phyloP scores from a whole-genome alignment of 2,113 vertebrate species.

The Romanogobio albipinnatus region DNA sequence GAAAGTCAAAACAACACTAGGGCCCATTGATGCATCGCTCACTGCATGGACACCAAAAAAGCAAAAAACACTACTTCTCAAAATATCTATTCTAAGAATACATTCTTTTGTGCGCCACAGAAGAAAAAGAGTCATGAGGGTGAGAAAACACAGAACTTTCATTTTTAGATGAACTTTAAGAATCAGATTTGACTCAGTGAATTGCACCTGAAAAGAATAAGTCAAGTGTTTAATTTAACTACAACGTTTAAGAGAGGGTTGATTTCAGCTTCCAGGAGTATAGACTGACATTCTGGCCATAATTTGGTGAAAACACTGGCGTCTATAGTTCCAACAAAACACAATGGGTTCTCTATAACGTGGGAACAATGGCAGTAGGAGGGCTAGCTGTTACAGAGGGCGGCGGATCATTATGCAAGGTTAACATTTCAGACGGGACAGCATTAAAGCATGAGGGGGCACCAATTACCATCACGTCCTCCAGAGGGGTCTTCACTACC shows the following conservation, averaged over 20 bases:
- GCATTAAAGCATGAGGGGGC: conserved; percentile 33
- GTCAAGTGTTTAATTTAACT: neutral
- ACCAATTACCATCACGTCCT: conserved; percentile 11
- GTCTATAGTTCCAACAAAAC: neutral
- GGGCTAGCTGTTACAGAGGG: conserved; percentile 16
- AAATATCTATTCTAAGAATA: neutral
- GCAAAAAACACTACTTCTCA: neutral
- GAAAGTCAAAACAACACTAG: neutral
- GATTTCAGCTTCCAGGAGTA: conserved; percentile 16
- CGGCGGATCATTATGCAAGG: conserved; percentile 38
- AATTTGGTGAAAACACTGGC: neutral
- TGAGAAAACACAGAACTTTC: neutral
- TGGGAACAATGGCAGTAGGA: conserved; percentile 30
- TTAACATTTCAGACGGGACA: conserved; percentile 33
- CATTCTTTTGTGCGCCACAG: neutral
- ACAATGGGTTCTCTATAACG: conserved; percentile 6
- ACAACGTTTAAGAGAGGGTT: neutral
- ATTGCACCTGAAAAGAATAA: neutral
- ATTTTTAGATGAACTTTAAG: conserved; percentile 1
- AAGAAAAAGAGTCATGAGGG: neutral
- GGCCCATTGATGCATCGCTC: too few relatives aligned
- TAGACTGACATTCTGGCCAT: conserved; percentile 7
- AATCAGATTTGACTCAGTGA: neutral
- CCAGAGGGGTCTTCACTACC: conserved; percentile 6
- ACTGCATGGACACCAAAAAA: neutral